phyloP scores from a whole-genome alignment of 1,140 invertebrate genomes.

The Panonychus citri region DNA sequence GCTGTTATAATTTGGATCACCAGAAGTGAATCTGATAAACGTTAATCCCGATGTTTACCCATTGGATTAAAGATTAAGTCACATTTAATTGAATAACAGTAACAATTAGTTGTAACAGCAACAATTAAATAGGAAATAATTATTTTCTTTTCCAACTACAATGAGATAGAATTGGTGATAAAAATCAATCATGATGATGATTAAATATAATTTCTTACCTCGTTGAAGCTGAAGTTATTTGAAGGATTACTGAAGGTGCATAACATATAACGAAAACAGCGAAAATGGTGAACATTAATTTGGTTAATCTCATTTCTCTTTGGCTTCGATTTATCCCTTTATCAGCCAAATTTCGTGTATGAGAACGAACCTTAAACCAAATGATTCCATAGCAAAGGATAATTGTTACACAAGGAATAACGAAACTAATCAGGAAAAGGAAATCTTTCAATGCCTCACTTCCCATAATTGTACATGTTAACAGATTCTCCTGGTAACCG shows the following conservation, averaged over 20 bases:
- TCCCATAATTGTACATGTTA: constrained; percentile 23
- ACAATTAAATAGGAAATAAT: too few relatives aligned
- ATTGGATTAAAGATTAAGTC: too few relatives aligned
- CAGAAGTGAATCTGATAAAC: too few relatives aligned
- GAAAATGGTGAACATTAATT: constrained; percentile 62
- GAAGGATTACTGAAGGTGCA: constrained; percentile 28
- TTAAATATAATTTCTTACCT: too few relatives aligned
- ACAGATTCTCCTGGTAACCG: constrained; percentile 34
- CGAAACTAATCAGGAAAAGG: constrained; percentile 53
- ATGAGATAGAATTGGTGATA: constrained; percentile 54
- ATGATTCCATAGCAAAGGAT: constrained; percentile 62
- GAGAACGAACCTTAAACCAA: constrained; percentile 33
- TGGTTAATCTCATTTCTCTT: constrained; percentile 35
- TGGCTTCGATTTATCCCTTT: constrained; percentile 7
- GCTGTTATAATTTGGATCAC: too few relatives aligned
- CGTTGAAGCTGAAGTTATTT: too few relatives aligned
- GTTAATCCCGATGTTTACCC: too few relatives aligned
- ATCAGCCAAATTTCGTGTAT: neutral
- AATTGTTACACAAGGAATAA: constrained; percentile 54
- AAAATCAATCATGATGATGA: constrained; percentile 30
- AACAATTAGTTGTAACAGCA: too few relatives aligned
- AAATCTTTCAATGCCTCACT: constrained; percentile 58
- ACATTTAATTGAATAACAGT: too few relatives aligned
- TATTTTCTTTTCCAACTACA: too few relatives aligned
- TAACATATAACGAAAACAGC: constrained; percentile 58